Evolutionary conservation across 2,797 vertebrate genomes (phyloP).

Genomic region (Pelobates cultripes): DNA sequence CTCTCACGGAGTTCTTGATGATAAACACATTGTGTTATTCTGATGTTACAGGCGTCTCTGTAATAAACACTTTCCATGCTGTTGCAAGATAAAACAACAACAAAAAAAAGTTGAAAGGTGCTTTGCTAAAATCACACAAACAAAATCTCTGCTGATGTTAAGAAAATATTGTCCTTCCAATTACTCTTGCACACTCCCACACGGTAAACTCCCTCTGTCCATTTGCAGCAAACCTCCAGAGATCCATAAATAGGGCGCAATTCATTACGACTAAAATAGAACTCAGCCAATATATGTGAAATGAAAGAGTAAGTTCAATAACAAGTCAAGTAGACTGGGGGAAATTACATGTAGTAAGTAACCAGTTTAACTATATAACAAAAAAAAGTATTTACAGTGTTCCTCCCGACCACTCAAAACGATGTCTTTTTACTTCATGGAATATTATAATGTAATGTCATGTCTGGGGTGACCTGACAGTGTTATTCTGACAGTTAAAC

Average conservation of each 20-base stretch:
- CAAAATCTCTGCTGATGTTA: constrained; percentile 49
- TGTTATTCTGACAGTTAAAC: constrained; percentile 59
- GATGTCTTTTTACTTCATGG: constrained; percentile 19
- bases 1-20: too few relatives aligned
- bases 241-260: constrained; percentile 15
- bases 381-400: neutral
- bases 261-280: neutral
- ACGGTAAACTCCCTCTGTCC: constrained; percentile 26
- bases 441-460: constrained; percentile 10
- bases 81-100: constrained; percentile 8
- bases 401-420: neutral
- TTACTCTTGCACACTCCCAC: constrained; percentile 30
- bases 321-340: neutral
- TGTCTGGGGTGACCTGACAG: constrained; percentile 56
- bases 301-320: neutral
- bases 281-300: neutral
- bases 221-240: constrained; percentile 12
- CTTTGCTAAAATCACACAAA: constrained; percentile 40
- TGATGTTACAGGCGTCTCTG: too few relatives aligned
- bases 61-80: too few relatives aligned
- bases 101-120: neutral
- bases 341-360: neutral
- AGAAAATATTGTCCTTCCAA: constrained; percentile 43
- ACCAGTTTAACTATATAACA: neutral
- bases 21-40: too few relatives aligned